Percentiles rank a stretch among this genome's conserved stretches.
Conservation (phyloP, 2,888 invertebrate species). For the Apodemia duryi region DNA sequence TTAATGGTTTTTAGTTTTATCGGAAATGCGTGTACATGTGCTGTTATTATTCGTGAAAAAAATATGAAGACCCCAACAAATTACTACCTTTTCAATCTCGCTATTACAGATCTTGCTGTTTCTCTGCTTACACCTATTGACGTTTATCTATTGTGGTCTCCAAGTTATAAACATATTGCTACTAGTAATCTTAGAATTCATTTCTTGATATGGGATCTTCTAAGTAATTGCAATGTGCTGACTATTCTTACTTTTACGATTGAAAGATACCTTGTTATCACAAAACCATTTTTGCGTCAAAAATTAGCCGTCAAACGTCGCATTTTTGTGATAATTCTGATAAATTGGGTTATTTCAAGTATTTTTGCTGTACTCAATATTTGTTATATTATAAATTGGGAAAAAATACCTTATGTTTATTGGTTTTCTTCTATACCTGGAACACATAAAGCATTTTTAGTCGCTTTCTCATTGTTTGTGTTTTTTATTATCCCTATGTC, state of each 20-base stretch:
- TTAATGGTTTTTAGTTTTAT: conserved; percentile 16
- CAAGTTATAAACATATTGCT: neutral
- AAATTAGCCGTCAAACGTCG: neutral
- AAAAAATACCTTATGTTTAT: neutral
- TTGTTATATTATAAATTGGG: neutral
- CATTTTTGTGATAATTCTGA: neutral
- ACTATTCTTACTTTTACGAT: conserved; percentile 15
- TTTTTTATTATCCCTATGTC: conserved; percentile 16
- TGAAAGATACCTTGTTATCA: conserved; percentile 13
- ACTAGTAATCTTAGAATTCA: conserved; percentile 1
- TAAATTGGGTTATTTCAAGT: neutral
- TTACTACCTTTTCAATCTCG: conserved; percentile 84
- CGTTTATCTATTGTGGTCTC: conserved; percentile 73
- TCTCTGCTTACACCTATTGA: conserved; percentile 86
- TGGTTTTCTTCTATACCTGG: neutral
- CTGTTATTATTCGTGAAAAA: conserved; percentile 17
- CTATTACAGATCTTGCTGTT: conserved; percentile 83
- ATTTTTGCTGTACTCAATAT: neutral
- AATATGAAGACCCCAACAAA: conserved; percentile 86
- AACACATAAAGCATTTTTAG: neutral
- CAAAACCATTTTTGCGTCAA: conserved; percentile 10
- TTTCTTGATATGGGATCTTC: conserved; percentile 1
- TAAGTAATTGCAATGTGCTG: conserved; percentile 14
- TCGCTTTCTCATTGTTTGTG: conserved; percentile 1
- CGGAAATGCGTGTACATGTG: conserved; percentile 18